phyloP scores from a whole-genome alignment of 2,888 invertebrate genomes.

The Zeuzera pyrina region DNA sequence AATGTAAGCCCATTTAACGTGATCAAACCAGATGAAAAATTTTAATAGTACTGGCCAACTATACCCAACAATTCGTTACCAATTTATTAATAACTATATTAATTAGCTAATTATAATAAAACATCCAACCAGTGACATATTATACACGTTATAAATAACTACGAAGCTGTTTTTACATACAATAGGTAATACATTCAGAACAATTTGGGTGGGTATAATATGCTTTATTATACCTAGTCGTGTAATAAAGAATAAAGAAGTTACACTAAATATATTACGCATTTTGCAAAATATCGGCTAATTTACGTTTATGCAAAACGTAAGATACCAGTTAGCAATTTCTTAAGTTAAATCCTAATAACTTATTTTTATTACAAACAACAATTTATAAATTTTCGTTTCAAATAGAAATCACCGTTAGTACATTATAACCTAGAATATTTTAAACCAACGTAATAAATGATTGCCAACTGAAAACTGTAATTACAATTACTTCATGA shows the following conservation, averaged over 20 bases:
- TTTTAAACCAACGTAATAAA: slow-evolving; percentile 14
- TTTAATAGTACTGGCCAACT: background rate
- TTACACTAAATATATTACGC: too few species aligned
- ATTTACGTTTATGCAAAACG: slow-evolving; percentile 32
- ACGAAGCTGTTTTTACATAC: slow-evolving; percentile 48
- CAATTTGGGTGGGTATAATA: slow-evolving; percentile 18
- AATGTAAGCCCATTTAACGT: too few species aligned
- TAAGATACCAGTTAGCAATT: slow-evolving; percentile 29
- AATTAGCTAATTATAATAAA: slow-evolving; percentile 15
- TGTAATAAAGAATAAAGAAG: too few species aligned
- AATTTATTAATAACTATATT: background rate
- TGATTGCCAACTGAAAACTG: slow-evolving; percentile 7
- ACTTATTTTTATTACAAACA: slow-evolving; percentile 34
- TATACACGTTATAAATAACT: slow-evolving; percentile 45
- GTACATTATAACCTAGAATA: slow-evolving; percentile 5
- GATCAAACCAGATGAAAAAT: too few species aligned
- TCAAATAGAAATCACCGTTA: slow-evolving; percentile 40
- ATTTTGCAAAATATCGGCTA: slow-evolving; percentile 32
- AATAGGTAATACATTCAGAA: slow-evolving; percentile 38
- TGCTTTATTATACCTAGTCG: too few species aligned
- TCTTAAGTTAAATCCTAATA: slow-evolving; percentile 28
- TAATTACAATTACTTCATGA: too few species aligned
- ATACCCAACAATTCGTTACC: background rate
- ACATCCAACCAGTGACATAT: slow-evolving; percentile 39
- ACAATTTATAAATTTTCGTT: slow-evolving; percentile 46